Evolutionary conservation across 2,113 vertebrate species (phyloP), one percentile per base, ranked within the genome.

Genomic region (Cervus canadensis): DNA sequence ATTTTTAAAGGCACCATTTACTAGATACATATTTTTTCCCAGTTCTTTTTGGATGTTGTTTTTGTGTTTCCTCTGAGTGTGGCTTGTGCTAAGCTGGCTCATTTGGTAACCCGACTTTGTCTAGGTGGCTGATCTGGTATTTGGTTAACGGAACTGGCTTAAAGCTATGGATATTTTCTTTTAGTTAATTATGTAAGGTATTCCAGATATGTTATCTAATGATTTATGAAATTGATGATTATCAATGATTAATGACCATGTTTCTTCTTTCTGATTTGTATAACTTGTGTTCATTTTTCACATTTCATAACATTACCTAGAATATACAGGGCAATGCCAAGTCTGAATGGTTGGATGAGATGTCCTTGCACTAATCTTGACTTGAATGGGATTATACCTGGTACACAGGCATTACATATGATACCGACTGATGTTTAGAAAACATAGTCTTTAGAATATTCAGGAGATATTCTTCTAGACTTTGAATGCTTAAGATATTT

Each of bases 151-250:
- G 40, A 92, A 88, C 25, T 54, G 87, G 19, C 13, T 95, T 89
- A 57, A 48, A 82, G 59, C 43, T 48, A 7, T 14, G 59, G 19
- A 6, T 54, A 56, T 74, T 92, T 97, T 76, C 57, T n/a, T 87
- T 89, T 2, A 3, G 82, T 56, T 91, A 79, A 82, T 91, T 62
- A 12, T 21, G 14, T 45, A 45, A 94, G 78, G 25, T 83, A 87
- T 33, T 76, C 23, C 28, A 62, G 45, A 30, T 54, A 74, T 33
- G 52, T 84, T 85, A 78, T 12, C 43, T 93, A 82, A 62, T 36
- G 76, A 57, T 88, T 97, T 85, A 57, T 78, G 82, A 91, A 94
- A 92, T 90, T 48, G 91, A 30, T 26, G 23, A 43, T 81, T 92
- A 81, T 74, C 50, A 94, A 71, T 82, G 71, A 84, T 59, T 59